Base-by-base conservation (phyloP, 2,888 invertebrate genomes). In the Merodon equestris region DNA sequence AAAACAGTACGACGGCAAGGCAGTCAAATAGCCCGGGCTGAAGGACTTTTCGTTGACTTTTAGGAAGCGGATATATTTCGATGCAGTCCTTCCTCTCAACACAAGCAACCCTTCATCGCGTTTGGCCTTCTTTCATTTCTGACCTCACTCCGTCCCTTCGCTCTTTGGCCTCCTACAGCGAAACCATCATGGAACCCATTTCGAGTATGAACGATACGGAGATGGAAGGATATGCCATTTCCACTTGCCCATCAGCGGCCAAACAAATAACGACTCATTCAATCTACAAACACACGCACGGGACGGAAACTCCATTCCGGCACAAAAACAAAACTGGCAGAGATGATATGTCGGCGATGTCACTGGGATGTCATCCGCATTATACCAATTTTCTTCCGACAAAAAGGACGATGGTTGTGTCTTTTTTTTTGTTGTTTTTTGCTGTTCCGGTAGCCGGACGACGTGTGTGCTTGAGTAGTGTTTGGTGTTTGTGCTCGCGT, bases 281-380 rank as follows among this genome's bases (percentile, higher is more conserved):
- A 76, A 66, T 71, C 76, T 76, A 36, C 10, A 36, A 9, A 36
- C 36, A 10, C 5, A 36, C 36, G 45, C 57, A 68, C 68, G 74
- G n/a, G 68, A 75, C 53, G 57, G 18, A 40, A 63, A 40, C 51
- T 45, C 19, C 19, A 27, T 40, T 47, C 18, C n/a, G 38, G 19
- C 12, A 54, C 17, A 54, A n/a, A 27, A 61, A 60, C 27, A 68
- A 66, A 53, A 66, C 38, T 50, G 60, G 34, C 50, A 34, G 56
- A 64, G 18, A 64, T 61, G 64, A 75, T 66, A 71, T 71, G 76
- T 76, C 66, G 50, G 50, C 76, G 60, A 54, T 76, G 76, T 76
- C 76, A 76, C 71, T 54, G 70, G 60, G 58, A 76, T 76, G 70
- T 76, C 70, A 67, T 71, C 75, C 71, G 68, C 66, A 75, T 75